Conservation (phyloP, 2,797 vertebrate species). For the Falco concolor region DNA sequence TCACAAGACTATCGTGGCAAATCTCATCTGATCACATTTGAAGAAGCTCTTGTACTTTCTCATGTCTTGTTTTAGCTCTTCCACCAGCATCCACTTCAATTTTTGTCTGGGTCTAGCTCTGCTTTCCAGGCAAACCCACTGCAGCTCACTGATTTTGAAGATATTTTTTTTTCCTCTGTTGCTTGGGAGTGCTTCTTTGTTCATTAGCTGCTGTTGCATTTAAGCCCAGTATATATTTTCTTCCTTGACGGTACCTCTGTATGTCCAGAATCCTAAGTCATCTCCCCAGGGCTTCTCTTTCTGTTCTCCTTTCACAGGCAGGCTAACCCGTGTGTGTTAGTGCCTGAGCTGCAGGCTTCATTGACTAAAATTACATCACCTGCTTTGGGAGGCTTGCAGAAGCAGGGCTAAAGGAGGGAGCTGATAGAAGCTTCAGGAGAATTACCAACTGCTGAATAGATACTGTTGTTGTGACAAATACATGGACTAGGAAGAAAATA, state of each 20-base stretch:
- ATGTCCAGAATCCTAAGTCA: background rate
- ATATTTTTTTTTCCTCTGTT: background rate
- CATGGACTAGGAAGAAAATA: background rate
- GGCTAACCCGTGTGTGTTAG: background rate
- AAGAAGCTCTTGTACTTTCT: background rate
- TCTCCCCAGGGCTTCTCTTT: background rate
- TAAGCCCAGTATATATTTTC: background rate
- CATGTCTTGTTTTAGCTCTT: background rate
- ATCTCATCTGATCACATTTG: background rate
- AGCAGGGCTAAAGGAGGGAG: background rate
- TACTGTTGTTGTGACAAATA: background rate
- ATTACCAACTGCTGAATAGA: background rate
- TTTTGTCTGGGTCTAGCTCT: background rate
- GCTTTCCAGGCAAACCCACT: background rate
- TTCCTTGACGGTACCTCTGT: background rate
- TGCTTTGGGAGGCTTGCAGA: background rate
- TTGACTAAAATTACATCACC: background rate
- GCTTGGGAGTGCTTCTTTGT: background rate
- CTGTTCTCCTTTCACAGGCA: background rate
- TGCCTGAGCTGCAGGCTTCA: background rate
- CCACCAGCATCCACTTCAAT: background rate
- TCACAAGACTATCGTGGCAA: background rate
- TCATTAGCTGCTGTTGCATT: background rate
- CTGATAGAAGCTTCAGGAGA: background rate
- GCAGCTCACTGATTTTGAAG: background rate